phyloP scores from a whole-genome alignment of 2,113 vertebrate genomes.

The Phalacrocorax aristotelis region DNA sequence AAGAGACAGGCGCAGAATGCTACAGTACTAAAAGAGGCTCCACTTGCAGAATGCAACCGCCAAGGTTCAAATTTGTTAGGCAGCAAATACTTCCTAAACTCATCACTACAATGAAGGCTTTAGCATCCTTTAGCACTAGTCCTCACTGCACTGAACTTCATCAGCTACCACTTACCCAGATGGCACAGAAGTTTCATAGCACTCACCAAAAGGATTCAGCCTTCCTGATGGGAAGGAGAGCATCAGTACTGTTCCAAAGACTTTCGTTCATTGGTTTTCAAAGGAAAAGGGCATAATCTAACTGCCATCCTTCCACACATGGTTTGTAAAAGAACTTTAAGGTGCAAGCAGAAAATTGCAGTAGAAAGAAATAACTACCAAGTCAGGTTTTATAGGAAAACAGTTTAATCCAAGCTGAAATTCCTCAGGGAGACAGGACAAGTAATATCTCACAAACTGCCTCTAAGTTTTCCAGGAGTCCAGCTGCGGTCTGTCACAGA shows the following conservation, averaged over 20 bases:
- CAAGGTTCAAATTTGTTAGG: background rate
- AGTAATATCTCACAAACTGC: background rate
- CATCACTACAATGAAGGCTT: background rate
- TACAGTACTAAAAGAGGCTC: background rate
- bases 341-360: background rate
- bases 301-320: background rate
- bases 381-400: background rate
- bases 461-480: background rate
- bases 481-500: background rate
- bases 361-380: background rate
- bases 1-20: rapidly evolving
- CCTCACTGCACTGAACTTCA: background rate
- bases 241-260: rapidly evolving
- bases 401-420: background rate
- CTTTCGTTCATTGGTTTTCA: background rate
- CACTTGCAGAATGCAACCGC: background rate
- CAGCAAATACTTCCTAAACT: background rate
- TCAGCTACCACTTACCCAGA: background rate
- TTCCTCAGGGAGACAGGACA: background rate
- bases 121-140: background rate
- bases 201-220: background rate
- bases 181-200: background rate
- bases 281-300: background rate
- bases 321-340: background rate
- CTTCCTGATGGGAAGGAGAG: background rate